A percentile compares a stretch with the other conserved stretches of the same genome.
Evolutionary conservation across 2,888 invertebrate species (phyloP).

Genomic region (Tachina lurida): DNA sequence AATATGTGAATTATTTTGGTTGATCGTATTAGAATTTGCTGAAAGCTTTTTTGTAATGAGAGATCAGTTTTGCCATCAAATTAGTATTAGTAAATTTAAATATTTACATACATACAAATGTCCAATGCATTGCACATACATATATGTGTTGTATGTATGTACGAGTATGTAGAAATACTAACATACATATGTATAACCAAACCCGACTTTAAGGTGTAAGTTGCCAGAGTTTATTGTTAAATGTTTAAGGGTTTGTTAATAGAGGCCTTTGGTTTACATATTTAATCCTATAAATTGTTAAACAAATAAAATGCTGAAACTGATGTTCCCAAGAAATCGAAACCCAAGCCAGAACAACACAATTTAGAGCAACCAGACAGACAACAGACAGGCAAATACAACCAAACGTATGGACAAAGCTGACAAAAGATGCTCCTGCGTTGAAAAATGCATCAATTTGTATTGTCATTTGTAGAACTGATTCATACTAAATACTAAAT

Average conservation of each 20-base stretch:
- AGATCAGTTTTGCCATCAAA: not conserved
- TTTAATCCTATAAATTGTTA: constrained; percentile 66
- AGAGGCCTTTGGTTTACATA: not conserved
- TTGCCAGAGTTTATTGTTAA: constrained; percentile 34
- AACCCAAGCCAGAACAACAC: constrained; percentile 54
- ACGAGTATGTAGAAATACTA: not conserved
- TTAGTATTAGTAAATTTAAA: not conserved
- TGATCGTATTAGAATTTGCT: too few relatives aligned
- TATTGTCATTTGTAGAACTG: constrained; percentile 66
- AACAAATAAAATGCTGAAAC: constrained; percentile 53
- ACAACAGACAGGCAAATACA: not conserved
- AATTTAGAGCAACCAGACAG: constrained; percentile 51
- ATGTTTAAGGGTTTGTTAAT: constrained; percentile 42
- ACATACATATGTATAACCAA: constrained; percentile 29
- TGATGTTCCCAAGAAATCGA: constrained; percentile 67
- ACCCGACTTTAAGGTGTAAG: constrained; percentile 47
- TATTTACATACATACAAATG: not conserved
- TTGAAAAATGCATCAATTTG: constrained; percentile 63
- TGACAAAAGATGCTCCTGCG: constrained; percentile 53
- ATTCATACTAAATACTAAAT: constrained; percentile 56
- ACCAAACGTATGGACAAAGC: constrained; percentile 31
- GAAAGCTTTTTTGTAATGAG: too few relatives aligned
- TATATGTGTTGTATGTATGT: not conserved
- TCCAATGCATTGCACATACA: too few relatives aligned
- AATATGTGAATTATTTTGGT: too few relatives aligned